phyloP scores from a whole-genome alignment of 1,140 invertebrate species.

The Hesperophylax magnus region DNA sequence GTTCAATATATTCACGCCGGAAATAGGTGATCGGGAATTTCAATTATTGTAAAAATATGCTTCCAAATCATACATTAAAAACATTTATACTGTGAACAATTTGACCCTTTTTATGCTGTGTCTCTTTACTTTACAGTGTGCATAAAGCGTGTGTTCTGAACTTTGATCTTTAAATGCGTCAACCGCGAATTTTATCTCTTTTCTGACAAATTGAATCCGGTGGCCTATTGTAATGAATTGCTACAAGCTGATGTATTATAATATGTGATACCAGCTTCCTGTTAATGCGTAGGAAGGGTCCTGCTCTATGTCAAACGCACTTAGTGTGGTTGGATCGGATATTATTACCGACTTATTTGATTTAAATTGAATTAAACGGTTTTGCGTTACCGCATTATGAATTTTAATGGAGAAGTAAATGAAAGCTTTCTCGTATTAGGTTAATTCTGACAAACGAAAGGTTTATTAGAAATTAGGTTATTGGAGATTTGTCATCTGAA shows the following conservation, averaged over 20 bases:
- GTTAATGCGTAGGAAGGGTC: background rate
- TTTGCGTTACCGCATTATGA: too few species aligned
- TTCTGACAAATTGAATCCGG: constrained; percentile 45
- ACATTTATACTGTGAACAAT: background rate
- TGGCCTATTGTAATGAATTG: constrained; percentile 38
- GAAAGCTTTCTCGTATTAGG: too few species aligned
- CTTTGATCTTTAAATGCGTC: constrained; percentile 20
- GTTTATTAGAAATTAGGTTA: too few species aligned
- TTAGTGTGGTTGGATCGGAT: too few species aligned
- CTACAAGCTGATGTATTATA: background rate
- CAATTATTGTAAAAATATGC: background rate
- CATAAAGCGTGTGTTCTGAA: background rate
- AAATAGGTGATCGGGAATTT: constrained; percentile 9
- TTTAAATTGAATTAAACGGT: too few species aligned
- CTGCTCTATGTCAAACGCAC: too few species aligned
- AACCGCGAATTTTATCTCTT: constrained; percentile 33
- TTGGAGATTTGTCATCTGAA: too few species aligned
- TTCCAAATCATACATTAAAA: background rate
- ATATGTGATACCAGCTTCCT: constrained; percentile 17
- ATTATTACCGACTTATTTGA: too few species aligned
- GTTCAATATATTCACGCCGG: constrained; percentile 1
- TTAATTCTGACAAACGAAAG: too few species aligned
- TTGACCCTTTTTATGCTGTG: background rate
- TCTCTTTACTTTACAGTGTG: background rate
- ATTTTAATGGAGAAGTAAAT: too few species aligned